Conservation (phyloP, 1,140 invertebrate genomes). For the Drosophila aff. region DNA sequence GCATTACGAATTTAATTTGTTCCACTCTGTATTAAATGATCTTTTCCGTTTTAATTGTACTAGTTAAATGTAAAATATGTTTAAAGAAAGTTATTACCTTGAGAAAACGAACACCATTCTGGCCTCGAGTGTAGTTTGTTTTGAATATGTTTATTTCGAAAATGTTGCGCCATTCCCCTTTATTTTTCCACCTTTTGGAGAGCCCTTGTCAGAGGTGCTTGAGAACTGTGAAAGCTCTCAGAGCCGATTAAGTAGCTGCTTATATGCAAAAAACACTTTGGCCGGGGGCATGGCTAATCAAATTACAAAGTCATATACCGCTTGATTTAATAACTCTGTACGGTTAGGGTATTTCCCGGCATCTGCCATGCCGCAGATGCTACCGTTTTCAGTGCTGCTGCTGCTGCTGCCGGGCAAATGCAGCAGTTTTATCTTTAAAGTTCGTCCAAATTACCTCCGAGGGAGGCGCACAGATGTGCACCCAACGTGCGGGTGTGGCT, state of each 20-base stretch:
- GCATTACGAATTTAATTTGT: too few species aligned
- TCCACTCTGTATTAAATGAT: neutral
- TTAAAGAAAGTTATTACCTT: neutral
- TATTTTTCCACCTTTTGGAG: conserved; percentile 10
- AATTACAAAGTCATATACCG: conserved; percentile 59
- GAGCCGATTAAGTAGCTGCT: conserved; percentile 37
- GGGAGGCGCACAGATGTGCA: conserved; percentile 41
- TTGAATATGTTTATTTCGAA: conserved; percentile 7
- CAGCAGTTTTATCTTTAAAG: conserved; percentile 53
- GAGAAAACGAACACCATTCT: neutral
- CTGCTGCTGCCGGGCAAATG: conserved; percentile 6
- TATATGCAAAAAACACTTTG: conserved; percentile 47
- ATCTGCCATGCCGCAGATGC: conserved; percentile 32
- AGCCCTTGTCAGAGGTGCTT: conserved; percentile 18
- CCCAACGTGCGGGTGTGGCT: conserved; percentile 32
- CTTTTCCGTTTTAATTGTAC: too few species aligned
- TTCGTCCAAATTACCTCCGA: conserved; percentile 38
- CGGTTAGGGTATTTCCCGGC: conserved; percentile 8
- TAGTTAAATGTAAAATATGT: neutral
- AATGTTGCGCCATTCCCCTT: conserved; percentile 10
- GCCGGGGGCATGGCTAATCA: conserved; percentile 43
- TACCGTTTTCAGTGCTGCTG: conserved; percentile 23
- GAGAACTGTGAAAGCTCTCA: conserved; percentile 21
- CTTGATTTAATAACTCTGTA: conserved; percentile 52
- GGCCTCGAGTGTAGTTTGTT: conserved; percentile 1